A percentile compares a stretch with the other conserved stretches of the same genome.
Conservation (phyloP, 2,888 invertebrate species). For the Ligdia adustata region DNA sequence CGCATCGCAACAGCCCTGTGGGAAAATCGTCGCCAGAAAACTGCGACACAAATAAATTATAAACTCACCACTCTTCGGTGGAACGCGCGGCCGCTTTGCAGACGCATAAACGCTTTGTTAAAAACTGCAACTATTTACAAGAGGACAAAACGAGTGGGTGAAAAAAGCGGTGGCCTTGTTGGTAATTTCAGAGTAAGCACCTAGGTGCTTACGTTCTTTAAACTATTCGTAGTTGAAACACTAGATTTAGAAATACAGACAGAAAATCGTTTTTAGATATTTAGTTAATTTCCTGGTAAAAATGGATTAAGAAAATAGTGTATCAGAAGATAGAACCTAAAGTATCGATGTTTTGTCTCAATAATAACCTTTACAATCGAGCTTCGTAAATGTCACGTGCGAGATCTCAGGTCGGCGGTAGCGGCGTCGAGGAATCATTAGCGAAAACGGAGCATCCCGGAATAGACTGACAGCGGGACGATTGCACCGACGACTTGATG, state of each 20-base stretch:
- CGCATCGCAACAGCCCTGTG: slow-evolving; percentile 61
- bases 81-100: slow-evolving; percentile 67
- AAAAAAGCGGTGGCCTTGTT: slow-evolving; percentile 30
- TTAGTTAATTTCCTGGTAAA: slow-evolving; percentile 32
- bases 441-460: slow-evolving; percentile 80
- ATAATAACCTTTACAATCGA: slow-evolving; percentile 61
- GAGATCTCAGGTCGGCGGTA: slow-evolving; percentile 57
- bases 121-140: slow-evolving; percentile 51
- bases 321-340: slow-evolving; percentile 23
- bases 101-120: slow-evolving; percentile 63
- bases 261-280: no score
- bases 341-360: slow-evolving; percentile 54
- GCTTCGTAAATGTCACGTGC: slow-evolving; percentile 67
- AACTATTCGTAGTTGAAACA: slow-evolving; percentile 1
- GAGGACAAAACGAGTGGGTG: slow-evolving; percentile 33
- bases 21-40: slow-evolving; percentile 84
- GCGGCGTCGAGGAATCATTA: slow-evolving; percentile 65
- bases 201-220: not conserved
- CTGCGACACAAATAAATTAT: slow-evolving; percentile 82
- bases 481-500: slow-evolving; percentile 75
- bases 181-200: slow-evolving; percentile 12
- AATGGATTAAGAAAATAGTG: slow-evolving; percentile 34
- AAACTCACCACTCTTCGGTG: slow-evolving; percentile 72
- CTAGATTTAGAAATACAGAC: no score
- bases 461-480: slow-evolving; percentile 81